Evolutionary conservation across 2,113 vertebrate species (phyloP).

Genomic region (Lycaon pictus): DNA sequence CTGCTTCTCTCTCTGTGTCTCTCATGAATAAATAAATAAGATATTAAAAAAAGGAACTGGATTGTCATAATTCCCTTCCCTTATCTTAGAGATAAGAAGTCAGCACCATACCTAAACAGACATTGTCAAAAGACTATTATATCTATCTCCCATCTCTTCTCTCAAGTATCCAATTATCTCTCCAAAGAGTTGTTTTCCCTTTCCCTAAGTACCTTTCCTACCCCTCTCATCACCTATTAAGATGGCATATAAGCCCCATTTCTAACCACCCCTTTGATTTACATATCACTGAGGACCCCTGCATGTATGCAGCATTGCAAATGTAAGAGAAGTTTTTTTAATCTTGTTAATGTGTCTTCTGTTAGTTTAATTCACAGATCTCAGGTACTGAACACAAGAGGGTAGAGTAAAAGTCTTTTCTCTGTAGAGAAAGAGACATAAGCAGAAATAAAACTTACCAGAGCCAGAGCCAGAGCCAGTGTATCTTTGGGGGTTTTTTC

Average conservation of each 20-base stretch:
- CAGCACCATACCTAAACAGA: neutral
- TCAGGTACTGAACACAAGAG: neutral
- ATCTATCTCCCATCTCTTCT: neutral
- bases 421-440: neutral
- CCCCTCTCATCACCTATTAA: neutral
- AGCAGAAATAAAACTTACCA: neutral
- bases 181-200: neutral
- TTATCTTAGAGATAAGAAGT: neutral
- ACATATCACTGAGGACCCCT: neutral
- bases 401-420: neutral
- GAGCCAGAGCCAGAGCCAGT: neutral
- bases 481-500: neutral
- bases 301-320: neutral
- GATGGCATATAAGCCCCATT: neutral
- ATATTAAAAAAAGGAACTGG: neutral
- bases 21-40: too few relatives aligned
- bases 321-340: neutral
- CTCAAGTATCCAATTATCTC: neutral
- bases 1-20: too few relatives aligned
- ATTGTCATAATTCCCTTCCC: neutral
- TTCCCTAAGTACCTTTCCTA: neutral
- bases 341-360: neutral
- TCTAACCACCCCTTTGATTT: neutral
- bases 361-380: conserved; percentile 20
- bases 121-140: neutral